phyloP scores from a whole-genome alignment of 2,113 vertebrate species.

The Hippopotamus amphibius region DNA sequence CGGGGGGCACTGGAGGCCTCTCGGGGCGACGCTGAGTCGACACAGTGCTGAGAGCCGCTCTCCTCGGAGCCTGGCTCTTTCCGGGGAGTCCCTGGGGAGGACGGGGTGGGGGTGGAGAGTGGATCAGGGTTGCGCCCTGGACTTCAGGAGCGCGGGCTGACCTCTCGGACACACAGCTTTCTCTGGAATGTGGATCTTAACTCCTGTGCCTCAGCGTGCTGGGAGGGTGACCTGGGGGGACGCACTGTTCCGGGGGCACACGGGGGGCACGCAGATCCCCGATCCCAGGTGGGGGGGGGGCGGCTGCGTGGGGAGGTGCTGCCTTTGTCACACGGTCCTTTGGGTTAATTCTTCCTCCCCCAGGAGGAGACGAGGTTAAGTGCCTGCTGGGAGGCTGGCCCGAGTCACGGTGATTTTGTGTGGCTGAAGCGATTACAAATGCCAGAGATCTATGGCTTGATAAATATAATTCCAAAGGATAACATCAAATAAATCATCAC shows the following conservation, averaged over 20 bases:
- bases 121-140: not conserved
- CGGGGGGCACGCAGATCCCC: fast-evolving
- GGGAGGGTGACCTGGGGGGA: too few species aligned
- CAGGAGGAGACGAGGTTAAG: fast-evolving
- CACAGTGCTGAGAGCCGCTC: not conserved
- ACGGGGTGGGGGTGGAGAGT: fast-evolving
- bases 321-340: fast-evolving
- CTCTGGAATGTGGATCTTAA: not conserved
- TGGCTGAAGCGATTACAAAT: not conserved
- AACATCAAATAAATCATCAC: not conserved
- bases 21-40: not conserved
- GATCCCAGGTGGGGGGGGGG: fast-evolving
- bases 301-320: fast-evolving
- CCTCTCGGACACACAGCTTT: too few species aligned
- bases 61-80: too few species aligned
- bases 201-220: fast-evolving
- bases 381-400: not conserved
- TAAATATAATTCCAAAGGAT: not conserved
- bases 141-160: fast-evolving
- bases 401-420: not conserved
- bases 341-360: not conserved
- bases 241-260: fast-evolving
- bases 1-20: too few species aligned
- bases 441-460: not conserved
- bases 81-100: not conserved